Base-by-base conservation (phyloP, 2,113 vertebrate genomes). In the Ochotona curzoniae region DNA sequence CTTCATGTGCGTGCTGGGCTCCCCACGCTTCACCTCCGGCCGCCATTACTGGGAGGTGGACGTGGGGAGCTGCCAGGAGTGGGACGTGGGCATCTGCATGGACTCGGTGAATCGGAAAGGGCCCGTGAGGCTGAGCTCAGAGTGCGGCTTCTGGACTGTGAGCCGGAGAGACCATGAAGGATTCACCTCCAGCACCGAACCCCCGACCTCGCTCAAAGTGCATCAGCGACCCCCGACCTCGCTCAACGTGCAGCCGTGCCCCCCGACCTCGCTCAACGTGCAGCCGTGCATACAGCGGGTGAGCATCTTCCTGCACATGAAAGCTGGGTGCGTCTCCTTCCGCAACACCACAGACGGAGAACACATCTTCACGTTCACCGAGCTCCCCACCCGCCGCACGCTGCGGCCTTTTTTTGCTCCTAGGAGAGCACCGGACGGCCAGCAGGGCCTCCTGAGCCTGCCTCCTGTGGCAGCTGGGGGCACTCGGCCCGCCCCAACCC, bases 1-100 rank as follows among this genome's bases (percentile, higher is more conserved):
- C 0, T 10, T 20, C 0, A 2, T 54, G 1, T 89, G 67, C 0
- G 54, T 66, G 25, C 91, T 89, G 30, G 67, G 74, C 12, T 21
- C 30, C 32, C 14, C 51, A 1, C 2, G 21, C 38, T 80, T 91
- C 83, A 63, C 15, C 4, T 85, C 74, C 0, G 63, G 69, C 13
- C 10, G 30, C 32, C 84, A 81, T 20, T 94, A 84, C 73, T 75
- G 87, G 87, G 67, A 93, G 25, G 61, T 81, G 12, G 73, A 91
- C 0, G 25, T 84, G 49, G 90, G 73, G 5, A 25, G 4, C 3
- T 69, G 83, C 79, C 6, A 26, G 15, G 51, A 83, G 1, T 90
- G 73, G 67, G 38, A 88, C 1, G n/a, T 85, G 30, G 93, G 93
- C 0, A 0, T 88, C 11, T 81, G 88, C 32, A 32, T 30, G 21